Conservation (phyloP, 2,797 vertebrate species). For the Sebastes steindachneri region DNA sequence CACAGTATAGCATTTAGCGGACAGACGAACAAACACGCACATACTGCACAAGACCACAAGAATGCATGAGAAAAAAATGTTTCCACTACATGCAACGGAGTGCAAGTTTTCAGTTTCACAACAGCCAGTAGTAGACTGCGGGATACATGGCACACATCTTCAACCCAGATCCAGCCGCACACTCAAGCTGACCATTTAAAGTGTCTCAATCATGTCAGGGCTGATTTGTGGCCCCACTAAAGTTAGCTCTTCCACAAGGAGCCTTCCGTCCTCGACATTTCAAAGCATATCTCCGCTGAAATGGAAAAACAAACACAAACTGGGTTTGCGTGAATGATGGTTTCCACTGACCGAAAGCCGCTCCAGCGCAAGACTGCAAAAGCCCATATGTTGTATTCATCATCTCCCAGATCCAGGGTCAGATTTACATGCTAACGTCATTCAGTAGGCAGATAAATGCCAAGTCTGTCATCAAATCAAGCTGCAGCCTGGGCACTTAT, state of each 20-base stretch:
- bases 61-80: conserved; percentile 13
- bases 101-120: conserved; percentile 36
- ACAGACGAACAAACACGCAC: neutral
- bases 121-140: conserved; percentile 9
- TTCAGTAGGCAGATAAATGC: conserved; percentile 25
- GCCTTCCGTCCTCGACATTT: conserved; percentile 44
- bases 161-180: conserved; percentile 4
- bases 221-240: conserved; percentile 67
- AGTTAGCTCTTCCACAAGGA: conserved; percentile 62
- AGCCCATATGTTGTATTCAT: conserved; percentile 50
- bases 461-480: conserved; percentile 37
- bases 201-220: conserved; percentile 44
- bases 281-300: conserved; percentile 52
- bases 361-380: conserved; percentile 13
- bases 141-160: conserved; percentile 21
- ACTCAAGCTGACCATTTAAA: conserved; percentile 37
- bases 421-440: conserved; percentile 26
- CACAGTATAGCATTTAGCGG: neutral
- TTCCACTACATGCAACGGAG: conserved; percentile 24
- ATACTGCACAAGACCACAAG: neutral
- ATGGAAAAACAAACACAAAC: conserved; percentile 62
- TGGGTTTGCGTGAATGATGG: conserved; percentile 29
- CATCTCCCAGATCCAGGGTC: conserved; percentile 12
- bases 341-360: conserved; percentile 15
- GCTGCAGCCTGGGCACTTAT: conserved; percentile 5